These are phyloP conservation scores for Ammodytes marinus DNA, from an alignment of 2,113 vertebrate species.

Conservation along the genomic window DNA sequence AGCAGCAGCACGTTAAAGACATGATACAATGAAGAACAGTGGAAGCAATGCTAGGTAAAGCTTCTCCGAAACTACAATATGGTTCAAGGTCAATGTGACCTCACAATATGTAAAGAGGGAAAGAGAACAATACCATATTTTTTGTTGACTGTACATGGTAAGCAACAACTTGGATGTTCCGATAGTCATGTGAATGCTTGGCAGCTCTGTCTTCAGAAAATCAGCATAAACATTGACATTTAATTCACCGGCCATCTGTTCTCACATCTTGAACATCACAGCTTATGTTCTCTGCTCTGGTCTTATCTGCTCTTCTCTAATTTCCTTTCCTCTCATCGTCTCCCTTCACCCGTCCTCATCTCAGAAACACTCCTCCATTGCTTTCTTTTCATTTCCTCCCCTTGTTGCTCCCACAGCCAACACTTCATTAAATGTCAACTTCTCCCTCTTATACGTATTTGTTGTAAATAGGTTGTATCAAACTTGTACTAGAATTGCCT, in stretches of 20 bases:
- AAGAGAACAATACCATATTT: not conserved
- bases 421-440: too few species aligned
- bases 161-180: not conserved
- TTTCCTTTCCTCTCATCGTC: constrained; percentile 39
- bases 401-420: not conserved
- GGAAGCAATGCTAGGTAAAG: not conserved
- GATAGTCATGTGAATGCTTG: not conserved
- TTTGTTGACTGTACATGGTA: not conserved
- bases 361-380: not conserved
- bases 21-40: too few species aligned
- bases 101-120: not conserved
- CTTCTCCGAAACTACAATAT: too few species aligned
- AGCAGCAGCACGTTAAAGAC: too few species aligned
- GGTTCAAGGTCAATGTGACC: not conserved
- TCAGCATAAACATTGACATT: not conserved
- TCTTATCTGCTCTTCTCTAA: constrained; percentile 38
- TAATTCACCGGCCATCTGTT: constrained; percentile 17
- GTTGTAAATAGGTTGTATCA: too few species aligned
- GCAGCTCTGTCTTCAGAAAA: not conserved
- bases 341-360: constrained; percentile 25
- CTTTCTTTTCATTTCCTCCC: constrained; percentile 39
- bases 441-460: too few species aligned
- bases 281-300: constrained; percentile 21
- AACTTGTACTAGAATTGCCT: too few species aligned
- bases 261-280: not conserved